These are phyloP conservation scores for Calameuta pallipes DNA, from an alignment of 2,888 invertebrate species.

Conservation along the genomic window DNA sequence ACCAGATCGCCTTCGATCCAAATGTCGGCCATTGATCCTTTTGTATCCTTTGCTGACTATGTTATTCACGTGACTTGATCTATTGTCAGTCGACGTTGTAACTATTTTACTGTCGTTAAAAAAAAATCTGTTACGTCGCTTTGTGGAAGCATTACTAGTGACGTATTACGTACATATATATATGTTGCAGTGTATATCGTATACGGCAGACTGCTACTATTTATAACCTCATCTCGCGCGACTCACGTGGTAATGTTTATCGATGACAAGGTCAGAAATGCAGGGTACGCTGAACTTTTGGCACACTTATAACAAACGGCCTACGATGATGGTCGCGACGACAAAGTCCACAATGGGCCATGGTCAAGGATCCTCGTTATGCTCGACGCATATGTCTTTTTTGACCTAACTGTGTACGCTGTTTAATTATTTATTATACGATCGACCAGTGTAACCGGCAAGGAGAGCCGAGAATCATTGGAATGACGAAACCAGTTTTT, in stretches of 20 bases:
- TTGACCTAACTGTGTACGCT: not conserved
- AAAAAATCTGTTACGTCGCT: not conserved
- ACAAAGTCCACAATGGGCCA: not conserved
- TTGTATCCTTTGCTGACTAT: too few relatives aligned
- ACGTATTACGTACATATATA: not conserved
- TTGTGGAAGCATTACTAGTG: not conserved
- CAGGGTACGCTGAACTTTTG: conserved; percentile 1
- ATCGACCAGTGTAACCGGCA: not conserved
- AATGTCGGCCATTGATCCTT: too few relatives aligned
- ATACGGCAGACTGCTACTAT: not conserved
- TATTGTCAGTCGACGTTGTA: too few relatives aligned
- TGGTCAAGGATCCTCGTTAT: not conserved
- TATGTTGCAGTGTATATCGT: not conserved
- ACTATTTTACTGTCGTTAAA: too few relatives aligned
- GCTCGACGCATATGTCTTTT: not conserved
- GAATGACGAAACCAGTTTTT: not conserved
- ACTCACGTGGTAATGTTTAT: conserved; percentile 1
- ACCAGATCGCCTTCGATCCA: too few relatives aligned
- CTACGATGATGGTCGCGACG: not conserved
- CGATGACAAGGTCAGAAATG: not conserved
- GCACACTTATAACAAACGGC: not conserved
- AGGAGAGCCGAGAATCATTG: not conserved
- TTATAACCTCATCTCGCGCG: not conserved
- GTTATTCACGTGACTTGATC: too few relatives aligned
- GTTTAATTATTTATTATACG: not conserved